Conservation (phyloP, 2,888 invertebrate genomes). For the Steinernema carpocapsae region DNA sequence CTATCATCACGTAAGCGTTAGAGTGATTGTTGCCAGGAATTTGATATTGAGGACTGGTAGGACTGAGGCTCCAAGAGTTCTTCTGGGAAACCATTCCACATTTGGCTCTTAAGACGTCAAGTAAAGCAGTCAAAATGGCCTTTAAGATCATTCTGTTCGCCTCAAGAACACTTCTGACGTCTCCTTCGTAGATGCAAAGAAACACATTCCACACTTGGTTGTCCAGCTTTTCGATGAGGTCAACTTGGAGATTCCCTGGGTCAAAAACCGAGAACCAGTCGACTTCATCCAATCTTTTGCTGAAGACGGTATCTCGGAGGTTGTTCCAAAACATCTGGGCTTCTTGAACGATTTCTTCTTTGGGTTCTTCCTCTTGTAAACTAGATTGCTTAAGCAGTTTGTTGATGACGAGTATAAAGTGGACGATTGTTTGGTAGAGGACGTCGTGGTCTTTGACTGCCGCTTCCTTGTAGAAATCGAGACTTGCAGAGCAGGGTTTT, state of each 20-base stretch:
- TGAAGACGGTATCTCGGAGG: slow-evolving; percentile 16
- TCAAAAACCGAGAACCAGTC: slow-evolving; percentile 24
- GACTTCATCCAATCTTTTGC: slow-evolving; percentile 13
- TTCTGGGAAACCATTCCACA: slow-evolving; percentile 30
- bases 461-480: slow-evolving; percentile 27
- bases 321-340: slow-evolving; percentile 29
- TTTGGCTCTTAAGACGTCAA: not conserved
- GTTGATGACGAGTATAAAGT: slow-evolving; percentile 10
- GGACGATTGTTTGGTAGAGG: slow-evolving; percentile 15
- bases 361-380: slow-evolving; percentile 21
- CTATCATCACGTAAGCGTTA: slow-evolving; percentile 1
- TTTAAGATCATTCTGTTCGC: slow-evolving; percentile 9
- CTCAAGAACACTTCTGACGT: not conserved
- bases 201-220: slow-evolving; percentile 30
- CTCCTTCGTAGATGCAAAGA: slow-evolving; percentile 4
- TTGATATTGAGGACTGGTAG: not conserved
- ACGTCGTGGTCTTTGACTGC: slow-evolving; percentile 27
- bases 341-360: slow-evolving; percentile 1
- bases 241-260: not conserved
- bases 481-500: not conserved
- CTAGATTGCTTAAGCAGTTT: not conserved
- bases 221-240: slow-evolving; percentile 17
- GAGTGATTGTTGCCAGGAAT: not conserved
- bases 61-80: slow-evolving; percentile 19
- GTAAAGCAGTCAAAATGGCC: slow-evolving; percentile 3